Percentiles rank a stretch among this genome's conserved stretches.
phyloP scores from a whole-genome alignment of 64 coral and sea anemone genomes.

The Pocillopora damicornis region DNA sequence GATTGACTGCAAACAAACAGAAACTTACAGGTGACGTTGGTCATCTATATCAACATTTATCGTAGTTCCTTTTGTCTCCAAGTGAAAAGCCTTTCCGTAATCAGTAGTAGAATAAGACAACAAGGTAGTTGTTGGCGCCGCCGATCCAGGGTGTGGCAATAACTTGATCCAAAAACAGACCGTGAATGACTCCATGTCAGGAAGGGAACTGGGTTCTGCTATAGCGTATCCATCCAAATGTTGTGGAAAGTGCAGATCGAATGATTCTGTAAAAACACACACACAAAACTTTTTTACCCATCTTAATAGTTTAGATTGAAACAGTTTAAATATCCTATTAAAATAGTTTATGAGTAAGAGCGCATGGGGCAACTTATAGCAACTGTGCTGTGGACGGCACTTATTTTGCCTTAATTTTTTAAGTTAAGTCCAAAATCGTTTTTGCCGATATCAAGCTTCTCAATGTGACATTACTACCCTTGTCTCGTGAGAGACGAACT shows the following conservation, averaged over 20 bases:
- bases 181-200: conserved; percentile 11
- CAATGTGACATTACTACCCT: too few relatives aligned
- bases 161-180: conserved; percentile 15
- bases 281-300: not conserved
- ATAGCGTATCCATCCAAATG: conserved; percentile 5
- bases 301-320: too few relatives aligned
- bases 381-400: too few relatives aligned
- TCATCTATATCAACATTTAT: not conserved
- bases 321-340: too few relatives aligned
- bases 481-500: too few relatives aligned
- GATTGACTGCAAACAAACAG: not conserved
- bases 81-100: not conserved
- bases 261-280: not conserved
- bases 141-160: not conserved
- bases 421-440: too few relatives aligned
- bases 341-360: too few relatives aligned
- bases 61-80: not conserved
- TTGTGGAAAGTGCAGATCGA: conserved; percentile 17
- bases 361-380: too few relatives aligned
- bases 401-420: too few relatives aligned
- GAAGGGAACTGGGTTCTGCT: not conserved
- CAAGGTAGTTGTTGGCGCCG: not conserved
- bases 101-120: not conserved
- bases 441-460: too few relatives aligned
- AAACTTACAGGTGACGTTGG: not conserved